phyloP scores from a whole-genome alignment of 2,888 invertebrate genomes.

The Stenurella melanura region DNA sequence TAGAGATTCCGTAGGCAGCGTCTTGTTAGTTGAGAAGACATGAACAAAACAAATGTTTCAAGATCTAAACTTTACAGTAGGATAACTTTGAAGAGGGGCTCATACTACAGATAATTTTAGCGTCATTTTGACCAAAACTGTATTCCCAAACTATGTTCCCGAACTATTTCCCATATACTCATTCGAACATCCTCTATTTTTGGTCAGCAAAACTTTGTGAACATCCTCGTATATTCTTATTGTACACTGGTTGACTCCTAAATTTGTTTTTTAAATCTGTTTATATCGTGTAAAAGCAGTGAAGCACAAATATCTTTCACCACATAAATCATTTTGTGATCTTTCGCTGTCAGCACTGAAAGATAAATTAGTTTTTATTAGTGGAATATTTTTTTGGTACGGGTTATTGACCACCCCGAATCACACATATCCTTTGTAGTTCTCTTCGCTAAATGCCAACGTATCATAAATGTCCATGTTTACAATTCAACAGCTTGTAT shows the following conservation, averaged over 20 bases:
- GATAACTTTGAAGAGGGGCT: too few species aligned
- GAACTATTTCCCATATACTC: too few species aligned
- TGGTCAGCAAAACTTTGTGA: too few species aligned
- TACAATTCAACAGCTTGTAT: neutral
- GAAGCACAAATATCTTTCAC: neutral
- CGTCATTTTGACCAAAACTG: neutral
- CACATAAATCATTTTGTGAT: constrained; percentile 16
- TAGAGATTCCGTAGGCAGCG: too few species aligned
- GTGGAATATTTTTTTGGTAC: neutral
- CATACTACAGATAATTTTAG: too few species aligned
- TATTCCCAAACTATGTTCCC: neutral
- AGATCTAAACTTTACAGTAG: too few species aligned
- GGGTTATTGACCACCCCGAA: neutral
- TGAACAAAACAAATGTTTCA: too few species aligned
- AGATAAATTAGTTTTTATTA: constrained; percentile 2
- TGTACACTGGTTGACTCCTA: neutral
- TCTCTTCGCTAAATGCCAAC: neutral
- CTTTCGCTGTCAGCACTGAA: neutral
- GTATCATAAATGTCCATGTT: neutral
- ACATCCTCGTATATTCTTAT: neutral
- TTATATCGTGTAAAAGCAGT: constrained; percentile 1
- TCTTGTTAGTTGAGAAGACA: too few species aligned
- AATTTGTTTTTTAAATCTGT: neutral
- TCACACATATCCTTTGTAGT: neutral
- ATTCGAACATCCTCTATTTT: too few species aligned